Conservation (phyloP, 2,888 invertebrate species). For the Seira ritae region DNA sequence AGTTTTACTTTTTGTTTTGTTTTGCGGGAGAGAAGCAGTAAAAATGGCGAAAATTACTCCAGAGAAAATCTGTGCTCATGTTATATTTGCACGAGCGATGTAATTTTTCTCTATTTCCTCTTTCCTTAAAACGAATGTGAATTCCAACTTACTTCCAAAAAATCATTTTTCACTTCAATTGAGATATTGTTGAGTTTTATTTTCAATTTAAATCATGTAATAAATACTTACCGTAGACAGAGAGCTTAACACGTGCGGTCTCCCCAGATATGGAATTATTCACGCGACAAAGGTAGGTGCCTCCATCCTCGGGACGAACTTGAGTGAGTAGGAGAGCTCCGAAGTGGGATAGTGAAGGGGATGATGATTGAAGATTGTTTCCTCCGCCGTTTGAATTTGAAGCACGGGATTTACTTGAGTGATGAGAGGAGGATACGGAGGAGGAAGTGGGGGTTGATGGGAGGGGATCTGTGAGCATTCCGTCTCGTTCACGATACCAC, state of each 20-base stretch:
- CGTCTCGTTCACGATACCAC: constrained; percentile 68
- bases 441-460: constrained; percentile 25
- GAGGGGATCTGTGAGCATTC: constrained; percentile 68
- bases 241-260: constrained; percentile 85
- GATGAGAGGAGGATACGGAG: constrained; percentile 39
- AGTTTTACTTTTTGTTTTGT: too few relatives aligned
- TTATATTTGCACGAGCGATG: too few relatives aligned
- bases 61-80: too few relatives aligned
- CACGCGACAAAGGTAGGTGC: constrained; percentile 91
- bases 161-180: too few relatives aligned
- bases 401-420: constrained; percentile 46
- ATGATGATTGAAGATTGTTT: too few relatives aligned
- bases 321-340: constrained; percentile 69
- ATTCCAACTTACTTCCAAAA: too few relatives aligned
- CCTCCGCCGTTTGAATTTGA: constrained; percentile 6
- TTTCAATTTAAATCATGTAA: too few relatives aligned
- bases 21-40: too few relatives aligned
- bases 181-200: too few relatives aligned
- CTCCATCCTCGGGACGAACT: constrained; percentile 82
- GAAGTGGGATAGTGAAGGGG: constrained; percentile 49
- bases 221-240: constrained; percentile 82
- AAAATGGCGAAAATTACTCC: too few relatives aligned
- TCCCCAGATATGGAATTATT: constrained; percentile 93
- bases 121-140: too few relatives aligned
- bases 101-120: too few relatives aligned